phyloP scores from a whole-genome alignment of 2,888 invertebrate genomes.

The Diaperis boleti region DNA sequence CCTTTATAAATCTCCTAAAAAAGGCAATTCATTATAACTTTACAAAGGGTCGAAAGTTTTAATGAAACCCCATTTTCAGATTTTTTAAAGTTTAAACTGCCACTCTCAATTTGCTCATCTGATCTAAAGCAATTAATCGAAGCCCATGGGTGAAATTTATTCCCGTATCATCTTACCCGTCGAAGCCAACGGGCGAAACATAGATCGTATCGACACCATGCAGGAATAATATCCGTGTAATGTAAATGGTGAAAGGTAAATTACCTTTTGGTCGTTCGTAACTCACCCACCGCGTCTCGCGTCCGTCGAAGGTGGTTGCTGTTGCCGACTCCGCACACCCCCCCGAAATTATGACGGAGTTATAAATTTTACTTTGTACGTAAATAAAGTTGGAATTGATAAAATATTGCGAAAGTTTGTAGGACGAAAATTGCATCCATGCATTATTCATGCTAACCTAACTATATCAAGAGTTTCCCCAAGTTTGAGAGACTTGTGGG shows the following conservation, averaged over 20 bases:
- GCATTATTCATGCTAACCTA: slow-evolving; percentile 68
- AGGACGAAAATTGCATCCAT: slow-evolving; percentile 69
- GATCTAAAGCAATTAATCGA: slow-evolving; percentile 1
- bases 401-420: slow-evolving; percentile 69
- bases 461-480: slow-evolving; percentile 66
- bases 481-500: slow-evolving; percentile 54
- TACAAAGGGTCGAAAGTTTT: too few species aligned
- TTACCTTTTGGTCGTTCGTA: slow-evolving; percentile 47
- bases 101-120: not conserved
- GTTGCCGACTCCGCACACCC: slow-evolving; percentile 5
- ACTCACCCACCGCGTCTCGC: slow-evolving; percentile 39
- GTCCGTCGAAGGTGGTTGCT: slow-evolving; percentile 21
- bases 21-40: too few species aligned
- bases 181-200: slow-evolving; percentile 1
- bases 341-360: slow-evolving; percentile 64
- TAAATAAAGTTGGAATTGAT: slow-evolving; percentile 69
- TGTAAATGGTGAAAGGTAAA: slow-evolving; percentile 46
- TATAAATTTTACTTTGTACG: slow-evolving; percentile 69
- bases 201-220: slow-evolving; percentile 28
- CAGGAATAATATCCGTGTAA: slow-evolving; percentile 48
- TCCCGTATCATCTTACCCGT: slow-evolving; percentile 11
- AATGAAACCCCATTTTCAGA: too few species aligned
- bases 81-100: too few species aligned
- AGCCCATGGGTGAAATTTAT: slow-evolving; percentile 3
- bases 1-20: too few species aligned